These are phyloP conservation scores for Sturnira hondurensis DNA, from an alignment of 2,113 vertebrate genomes.

Conservation along the genomic window DNA sequence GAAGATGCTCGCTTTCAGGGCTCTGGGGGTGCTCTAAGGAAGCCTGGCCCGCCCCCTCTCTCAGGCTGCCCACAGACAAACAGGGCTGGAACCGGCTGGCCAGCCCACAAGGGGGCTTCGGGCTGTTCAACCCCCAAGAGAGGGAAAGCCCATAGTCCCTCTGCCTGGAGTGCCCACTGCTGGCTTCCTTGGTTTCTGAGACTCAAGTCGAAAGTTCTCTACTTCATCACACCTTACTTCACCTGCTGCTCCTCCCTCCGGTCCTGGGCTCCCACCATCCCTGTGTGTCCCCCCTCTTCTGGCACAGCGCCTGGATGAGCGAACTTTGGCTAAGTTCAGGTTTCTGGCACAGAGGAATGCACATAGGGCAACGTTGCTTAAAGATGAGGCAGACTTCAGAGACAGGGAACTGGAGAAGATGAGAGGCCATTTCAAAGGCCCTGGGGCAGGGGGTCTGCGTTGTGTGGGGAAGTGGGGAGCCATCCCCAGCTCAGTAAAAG, in stretches of 20 bases:
- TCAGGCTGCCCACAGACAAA: neutral
- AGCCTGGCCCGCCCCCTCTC: neutral
- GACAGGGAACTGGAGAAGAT: neutral
- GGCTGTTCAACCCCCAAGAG: neutral
- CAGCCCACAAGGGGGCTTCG: neutral
- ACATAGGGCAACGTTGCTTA: rapidly evolving
- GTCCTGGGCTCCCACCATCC: neutral
- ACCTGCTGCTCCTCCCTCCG: neutral
- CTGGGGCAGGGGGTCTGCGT: neutral
- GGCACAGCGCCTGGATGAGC: neutral
- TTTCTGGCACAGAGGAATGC: neutral
- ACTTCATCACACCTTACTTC: neutral
- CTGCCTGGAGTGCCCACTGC: neutral
- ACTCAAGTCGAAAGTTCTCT: neutral
- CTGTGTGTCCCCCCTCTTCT: neutral
- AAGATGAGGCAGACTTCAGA: neutral
- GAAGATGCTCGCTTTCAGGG: neutral
- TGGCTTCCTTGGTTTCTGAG: neutral
- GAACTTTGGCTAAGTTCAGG: neutral
- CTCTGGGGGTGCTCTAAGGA: neutral
- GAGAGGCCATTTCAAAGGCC: neutral
- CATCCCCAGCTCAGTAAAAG: neutral
- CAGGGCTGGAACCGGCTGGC: neutral
- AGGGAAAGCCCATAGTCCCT: neutral
- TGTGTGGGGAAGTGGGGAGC: neutral